Percentiles rank a stretch among this genome's conserved stretches.
phyloP scores from a whole-genome alignment of 2,888 invertebrate genomes.

The Nesidiocoris tenuis region DNA sequence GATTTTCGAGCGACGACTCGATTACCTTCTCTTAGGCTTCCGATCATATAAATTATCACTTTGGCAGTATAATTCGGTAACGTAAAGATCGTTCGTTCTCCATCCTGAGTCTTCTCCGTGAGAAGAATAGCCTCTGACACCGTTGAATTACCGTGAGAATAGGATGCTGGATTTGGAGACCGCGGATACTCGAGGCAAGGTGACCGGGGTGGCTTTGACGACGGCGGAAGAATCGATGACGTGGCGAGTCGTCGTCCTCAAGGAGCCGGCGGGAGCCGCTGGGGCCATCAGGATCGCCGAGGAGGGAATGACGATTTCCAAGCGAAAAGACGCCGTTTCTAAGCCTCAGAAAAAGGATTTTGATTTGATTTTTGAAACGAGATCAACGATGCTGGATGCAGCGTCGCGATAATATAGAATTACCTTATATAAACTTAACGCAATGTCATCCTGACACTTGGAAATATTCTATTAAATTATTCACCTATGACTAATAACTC shows the following conservation, averaged over 20 bases:
- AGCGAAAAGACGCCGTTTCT: conserved; percentile 67
- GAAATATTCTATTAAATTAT: too few species aligned
- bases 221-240: conserved; percentile 47
- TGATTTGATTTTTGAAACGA: too few species aligned
- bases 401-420: too few species aligned
- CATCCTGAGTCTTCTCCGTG: conserved; percentile 8
- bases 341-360: conserved; percentile 53
- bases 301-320: conserved; percentile 61
- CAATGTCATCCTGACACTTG: too few species aligned
- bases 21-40: too few species aligned
- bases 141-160: conserved; percentile 18
- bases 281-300: conserved; percentile 51
- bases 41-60: neutral
- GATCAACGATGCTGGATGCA: too few species aligned
- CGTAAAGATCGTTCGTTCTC: conserved; percentile 15
- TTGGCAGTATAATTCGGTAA: conserved; percentile 34
- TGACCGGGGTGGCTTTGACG: conserved; percentile 45
- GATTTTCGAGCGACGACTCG: too few species aligned
- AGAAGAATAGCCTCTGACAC: conserved; percentile 21
- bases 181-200: neutral
- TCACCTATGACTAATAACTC: too few species aligned
- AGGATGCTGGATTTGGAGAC: conserved; percentile 22
- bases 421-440: too few species aligned
- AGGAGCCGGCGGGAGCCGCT: conserved; percentile 47
- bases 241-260: conserved; percentile 45